phyloP scores from a whole-genome alignment of 2,797 vertebrate genomes.

The Rhabdomys pumilio region DNA sequence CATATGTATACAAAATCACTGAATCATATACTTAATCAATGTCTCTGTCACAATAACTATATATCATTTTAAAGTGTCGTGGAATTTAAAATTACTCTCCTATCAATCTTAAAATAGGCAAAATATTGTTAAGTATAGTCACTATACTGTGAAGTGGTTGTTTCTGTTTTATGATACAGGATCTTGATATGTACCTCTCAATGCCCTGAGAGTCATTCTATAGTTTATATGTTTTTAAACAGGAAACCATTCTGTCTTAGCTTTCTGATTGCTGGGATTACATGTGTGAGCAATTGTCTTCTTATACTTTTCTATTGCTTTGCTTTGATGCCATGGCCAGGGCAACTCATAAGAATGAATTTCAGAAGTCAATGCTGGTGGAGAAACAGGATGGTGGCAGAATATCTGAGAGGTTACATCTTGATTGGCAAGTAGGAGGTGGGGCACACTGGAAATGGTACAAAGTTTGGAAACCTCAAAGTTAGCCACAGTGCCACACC shows the following conservation, averaged over 20 bases:
- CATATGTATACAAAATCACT: background rate
- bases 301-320: background rate
- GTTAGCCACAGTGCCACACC: background rate
- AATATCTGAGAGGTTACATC: background rate
- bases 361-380: background rate
- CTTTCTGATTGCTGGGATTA: background rate
- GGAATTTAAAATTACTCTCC: background rate
- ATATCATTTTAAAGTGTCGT: background rate
- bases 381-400: background rate
- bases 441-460: background rate
- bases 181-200: no score
- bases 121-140: background rate
- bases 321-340: background rate
- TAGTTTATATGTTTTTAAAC: background rate
- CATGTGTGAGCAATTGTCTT: background rate
- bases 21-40: background rate
- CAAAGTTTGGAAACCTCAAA: background rate
- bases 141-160: background rate
- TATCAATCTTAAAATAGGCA: background rate
- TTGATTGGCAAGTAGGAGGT: background rate
- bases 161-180: background rate
- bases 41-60: no score
- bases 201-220: background rate
- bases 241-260: background rate
- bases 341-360: background rate